A percentile compares a stretch with the other conserved stretches of the same genome.
phyloP scores from a whole-genome alignment of 2,888 invertebrate genomes.

The Seladonia tumulorum region DNA sequence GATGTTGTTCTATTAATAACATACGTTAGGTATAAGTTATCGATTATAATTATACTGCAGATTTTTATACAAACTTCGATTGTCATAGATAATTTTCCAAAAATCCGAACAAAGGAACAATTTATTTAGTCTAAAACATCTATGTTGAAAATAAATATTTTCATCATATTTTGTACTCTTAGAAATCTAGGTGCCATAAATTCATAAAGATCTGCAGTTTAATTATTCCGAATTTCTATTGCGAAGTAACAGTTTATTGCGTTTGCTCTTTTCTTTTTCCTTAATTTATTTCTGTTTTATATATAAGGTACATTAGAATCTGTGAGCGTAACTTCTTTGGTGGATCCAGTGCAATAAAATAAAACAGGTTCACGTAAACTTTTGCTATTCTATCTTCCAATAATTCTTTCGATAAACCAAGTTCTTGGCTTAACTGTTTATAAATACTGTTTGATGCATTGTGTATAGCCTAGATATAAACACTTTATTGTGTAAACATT shows the following conservation, averaged over 20 bases:
- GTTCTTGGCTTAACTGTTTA: not conserved
- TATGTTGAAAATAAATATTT: not conserved
- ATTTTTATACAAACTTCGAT: not conserved
- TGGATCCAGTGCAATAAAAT: not conserved
- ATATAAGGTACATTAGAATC: not conserved
- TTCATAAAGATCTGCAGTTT: not conserved
- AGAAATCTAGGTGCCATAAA: not conserved
- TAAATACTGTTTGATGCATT: not conserved
- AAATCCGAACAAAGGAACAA: not conserved
- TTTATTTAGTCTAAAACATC: not conserved
- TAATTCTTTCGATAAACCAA: not conserved
- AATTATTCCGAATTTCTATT: not conserved
- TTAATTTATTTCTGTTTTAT: conserved; percentile 7
- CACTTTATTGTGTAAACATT: not conserved
- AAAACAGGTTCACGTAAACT: not conserved
- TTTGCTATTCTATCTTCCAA: not conserved
- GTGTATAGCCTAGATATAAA: not conserved
- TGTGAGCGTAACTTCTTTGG: not conserved
- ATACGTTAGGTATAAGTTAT: not conserved
- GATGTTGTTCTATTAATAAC: not conserved
- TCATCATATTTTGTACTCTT: not conserved
- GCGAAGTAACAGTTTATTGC: not conserved
- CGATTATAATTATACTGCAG: not conserved
- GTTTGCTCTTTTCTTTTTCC: not conserved
- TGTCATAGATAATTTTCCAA: not conserved